Evolutionary conservation across 92 coral and sea anemone species (phyloP).

Genomic region (Montipora capitata): DNA sequence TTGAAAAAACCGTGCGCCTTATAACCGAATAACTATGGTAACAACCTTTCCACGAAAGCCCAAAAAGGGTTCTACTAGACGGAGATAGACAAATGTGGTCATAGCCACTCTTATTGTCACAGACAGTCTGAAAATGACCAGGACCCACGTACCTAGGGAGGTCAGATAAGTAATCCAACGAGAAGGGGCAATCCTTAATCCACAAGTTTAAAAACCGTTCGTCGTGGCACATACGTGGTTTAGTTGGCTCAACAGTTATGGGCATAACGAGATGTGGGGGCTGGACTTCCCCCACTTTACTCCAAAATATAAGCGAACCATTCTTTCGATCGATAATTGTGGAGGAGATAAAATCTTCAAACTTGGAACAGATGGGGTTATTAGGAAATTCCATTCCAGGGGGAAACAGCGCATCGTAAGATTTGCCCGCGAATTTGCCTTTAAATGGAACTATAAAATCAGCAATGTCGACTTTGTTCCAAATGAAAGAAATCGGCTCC

Average conservation of each 20-base stretch:
- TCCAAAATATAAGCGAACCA: constrained; percentile 73
- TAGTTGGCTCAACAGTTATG: constrained; percentile 73
- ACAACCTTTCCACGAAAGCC: constrained; percentile 74
- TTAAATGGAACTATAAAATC: constrained; percentile 61
- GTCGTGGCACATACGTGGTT: constrained; percentile 82
- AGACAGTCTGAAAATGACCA: constrained; percentile 76
- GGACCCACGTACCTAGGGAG: constrained; percentile 73
- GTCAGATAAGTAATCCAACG: constrained; percentile 66
- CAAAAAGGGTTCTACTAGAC: constrained; percentile 71
- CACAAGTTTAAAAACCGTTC: constrained; percentile 73
- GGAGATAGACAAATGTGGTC: constrained; percentile 66
- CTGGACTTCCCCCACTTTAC: constrained; percentile 56
- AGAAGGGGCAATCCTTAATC: constrained; percentile 72
- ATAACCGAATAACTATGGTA: too few relatives aligned
- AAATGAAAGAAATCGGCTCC: constrained; percentile 51
- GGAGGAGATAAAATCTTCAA: constrained; percentile 67
- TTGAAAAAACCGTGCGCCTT: too few relatives aligned
- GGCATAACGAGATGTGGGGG: constrained; percentile 82
- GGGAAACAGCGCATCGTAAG: constrained; percentile 63
- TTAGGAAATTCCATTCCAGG: constrained; percentile 71
- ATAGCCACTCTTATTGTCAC: constrained; percentile 82
- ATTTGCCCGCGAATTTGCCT: constrained; percentile 70
- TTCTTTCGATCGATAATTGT: constrained; percentile 69
- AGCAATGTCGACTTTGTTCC: constrained; percentile 52
- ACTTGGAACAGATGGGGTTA: constrained; percentile 46